Conservation (phyloP, 2,888 invertebrate genomes). For the Agriotes lineatus region DNA sequence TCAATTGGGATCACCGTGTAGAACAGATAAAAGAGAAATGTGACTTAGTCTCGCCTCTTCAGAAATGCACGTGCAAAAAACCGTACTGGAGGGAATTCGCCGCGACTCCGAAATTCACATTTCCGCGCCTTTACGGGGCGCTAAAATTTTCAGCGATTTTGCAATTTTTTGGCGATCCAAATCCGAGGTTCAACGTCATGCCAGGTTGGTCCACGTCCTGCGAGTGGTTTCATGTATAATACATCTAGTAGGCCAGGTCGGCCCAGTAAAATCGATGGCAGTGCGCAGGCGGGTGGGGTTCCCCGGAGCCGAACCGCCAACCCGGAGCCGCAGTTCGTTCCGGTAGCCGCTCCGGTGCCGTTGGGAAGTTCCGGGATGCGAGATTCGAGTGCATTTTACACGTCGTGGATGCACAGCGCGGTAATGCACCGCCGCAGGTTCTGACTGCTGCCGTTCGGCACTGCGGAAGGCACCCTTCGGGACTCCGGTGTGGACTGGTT, state of each 20-base stretch:
- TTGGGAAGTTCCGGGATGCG: constrained; percentile 36
- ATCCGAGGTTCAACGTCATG: constrained; percentile 31
- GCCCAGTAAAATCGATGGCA: constrained; percentile 62
- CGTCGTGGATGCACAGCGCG: constrained; percentile 35
- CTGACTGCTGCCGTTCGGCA: constrained; percentile 4
- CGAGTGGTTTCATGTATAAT: constrained; percentile 62
- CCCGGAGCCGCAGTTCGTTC: constrained; percentile 60
- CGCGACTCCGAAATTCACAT: no score
- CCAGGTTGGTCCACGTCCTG: constrained; percentile 40
- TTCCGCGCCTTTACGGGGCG: not conserved
- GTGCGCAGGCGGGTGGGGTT: constrained; percentile 58
- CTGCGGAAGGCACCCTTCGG: not conserved
- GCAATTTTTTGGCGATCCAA: constrained; percentile 4
- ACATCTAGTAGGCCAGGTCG: constrained; percentile 63
- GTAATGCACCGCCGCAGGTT: constrained; percentile 9
- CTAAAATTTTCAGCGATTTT: not conserved
- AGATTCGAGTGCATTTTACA: constrained; percentile 32
- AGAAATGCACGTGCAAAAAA: no score
- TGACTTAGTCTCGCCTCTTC: no score
- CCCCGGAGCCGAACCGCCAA: constrained; percentile 55
- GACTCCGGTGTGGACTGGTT: constrained; percentile 5
- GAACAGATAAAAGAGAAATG: no score
- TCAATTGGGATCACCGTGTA: no score
- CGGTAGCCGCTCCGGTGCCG: constrained; percentile 48
- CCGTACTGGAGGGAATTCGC: no score